A percentile compares a stretch with the other conserved stretches of the same genome.
phyloP scores from a whole-genome alignment of 2,888 invertebrate species.

The Patella pellucida region DNA sequence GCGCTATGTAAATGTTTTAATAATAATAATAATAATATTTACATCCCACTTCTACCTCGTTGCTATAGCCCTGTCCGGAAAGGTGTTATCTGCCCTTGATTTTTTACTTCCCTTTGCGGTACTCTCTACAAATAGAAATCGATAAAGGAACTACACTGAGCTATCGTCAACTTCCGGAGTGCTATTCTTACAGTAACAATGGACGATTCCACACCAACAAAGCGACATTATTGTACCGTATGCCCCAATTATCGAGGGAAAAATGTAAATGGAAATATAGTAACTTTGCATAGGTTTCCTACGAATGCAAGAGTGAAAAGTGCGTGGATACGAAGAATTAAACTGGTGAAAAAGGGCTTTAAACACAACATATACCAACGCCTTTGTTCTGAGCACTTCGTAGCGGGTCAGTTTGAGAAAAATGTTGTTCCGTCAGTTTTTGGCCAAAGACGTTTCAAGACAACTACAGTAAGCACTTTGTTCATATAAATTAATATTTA shows the following conservation, averaged over 20 bases:
- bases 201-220: conserved; percentile 1
- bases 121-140: neutral
- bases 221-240: conserved; percentile 5
- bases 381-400: conserved; percentile 2
- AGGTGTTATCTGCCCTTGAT: neutral
- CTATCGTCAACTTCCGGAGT: neutral
- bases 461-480: neutral
- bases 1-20: no score
- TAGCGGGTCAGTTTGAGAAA: conserved; percentile 1
- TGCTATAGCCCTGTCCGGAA: conserved; percentile 2
- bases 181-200: neutral
- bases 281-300: neutral
- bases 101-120: neutral
- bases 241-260: conserved; percentile 4
- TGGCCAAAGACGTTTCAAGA: conserved; percentile 7
- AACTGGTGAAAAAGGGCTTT: neutral
- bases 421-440: neutral
- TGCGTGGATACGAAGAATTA: neutral
- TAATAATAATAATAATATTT: no score
- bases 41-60: no score
- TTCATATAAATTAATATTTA: no score
- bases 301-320: neutral
- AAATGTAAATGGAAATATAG: neutral
- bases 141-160: neutral
- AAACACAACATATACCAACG: neutral